These are phyloP conservation scores for Ranitomeya variabilis DNA, from an alignment of 2,113 vertebrate genomes.

Conservation along the genomic window DNA sequence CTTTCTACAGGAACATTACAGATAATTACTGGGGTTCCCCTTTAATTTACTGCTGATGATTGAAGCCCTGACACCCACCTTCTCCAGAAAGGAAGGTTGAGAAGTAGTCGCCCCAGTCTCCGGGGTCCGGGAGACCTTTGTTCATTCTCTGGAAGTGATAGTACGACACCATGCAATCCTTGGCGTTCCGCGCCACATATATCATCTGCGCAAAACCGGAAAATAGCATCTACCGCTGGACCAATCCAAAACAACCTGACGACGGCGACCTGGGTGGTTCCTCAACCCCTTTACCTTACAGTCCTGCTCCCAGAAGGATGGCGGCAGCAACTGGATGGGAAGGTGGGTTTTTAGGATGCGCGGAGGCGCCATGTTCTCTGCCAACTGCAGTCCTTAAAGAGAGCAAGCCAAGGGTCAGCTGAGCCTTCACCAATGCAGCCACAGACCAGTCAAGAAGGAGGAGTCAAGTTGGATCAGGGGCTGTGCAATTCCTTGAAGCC, in stretches of 20 bases:
- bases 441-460: background rate
- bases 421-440: background rate
- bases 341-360: conserved; percentile 79
- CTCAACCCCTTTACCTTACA: conserved; percentile 71
- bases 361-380: conserved; percentile 69
- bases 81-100: conserved; percentile 64
- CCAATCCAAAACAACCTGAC: background rate
- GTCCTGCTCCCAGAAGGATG: conserved; percentile 74
- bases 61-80: conserved; percentile 57
- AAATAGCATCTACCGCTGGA: background rate
- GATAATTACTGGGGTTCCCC: too few species aligned
- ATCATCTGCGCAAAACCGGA: conserved; percentile 62
- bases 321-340: conserved; percentile 75
- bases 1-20: too few species aligned
- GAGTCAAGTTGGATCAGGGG: background rate
- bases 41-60: background rate
- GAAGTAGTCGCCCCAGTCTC: conserved; percentile 68
- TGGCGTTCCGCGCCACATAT: conserved; percentile 70
- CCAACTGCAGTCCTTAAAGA: conserved; percentile 64
- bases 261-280: background rate
- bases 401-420: background rate
- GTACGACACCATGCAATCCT: conserved; percentile 71
- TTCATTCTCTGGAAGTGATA: conserved; percentile 71
- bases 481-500: background rate
- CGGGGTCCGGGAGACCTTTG: conserved; percentile 64